A percentile compares a stretch with the other conserved stretches of the same genome.
Conservation (phyloP, 2,113 vertebrate species). For the Muntiacus muntjak region DNA sequence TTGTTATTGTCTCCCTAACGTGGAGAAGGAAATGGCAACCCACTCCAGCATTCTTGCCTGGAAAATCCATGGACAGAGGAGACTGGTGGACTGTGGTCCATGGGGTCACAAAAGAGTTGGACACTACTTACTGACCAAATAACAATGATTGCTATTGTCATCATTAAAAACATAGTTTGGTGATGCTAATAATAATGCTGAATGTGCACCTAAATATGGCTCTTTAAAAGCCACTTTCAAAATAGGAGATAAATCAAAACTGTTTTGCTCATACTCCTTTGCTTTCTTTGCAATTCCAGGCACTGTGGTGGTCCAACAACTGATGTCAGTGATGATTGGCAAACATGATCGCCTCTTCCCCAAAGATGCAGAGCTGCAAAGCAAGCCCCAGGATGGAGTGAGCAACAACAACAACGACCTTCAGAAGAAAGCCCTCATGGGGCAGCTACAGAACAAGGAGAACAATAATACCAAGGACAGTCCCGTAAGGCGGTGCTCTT, state of each 20-base stretch:
- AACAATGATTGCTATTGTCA: background rate
- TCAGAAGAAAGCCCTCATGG: constrained; percentile 76
- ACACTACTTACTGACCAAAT: background rate
- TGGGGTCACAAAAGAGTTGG: background rate
- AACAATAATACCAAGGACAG: constrained; percentile 88
- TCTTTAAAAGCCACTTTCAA: background rate
- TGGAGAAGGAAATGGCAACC: background rate
- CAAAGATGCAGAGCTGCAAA: constrained; percentile 81
- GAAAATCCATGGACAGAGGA: background rate
- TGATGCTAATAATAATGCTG: background rate
- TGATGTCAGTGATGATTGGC: constrained; percentile 97
- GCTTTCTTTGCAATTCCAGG: constrained; percentile 79
- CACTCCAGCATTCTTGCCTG: background rate
- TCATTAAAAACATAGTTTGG: background rate
- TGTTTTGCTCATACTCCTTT: background rate
- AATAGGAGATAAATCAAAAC: background rate
- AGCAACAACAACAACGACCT: constrained; percentile 91
- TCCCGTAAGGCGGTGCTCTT: constrained; percentile 85
- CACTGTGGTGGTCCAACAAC: constrained; percentile 94
- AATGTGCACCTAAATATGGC: background rate
- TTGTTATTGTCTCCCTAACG: background rate
- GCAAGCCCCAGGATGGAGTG: constrained; percentile 76
- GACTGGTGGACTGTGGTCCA: background rate
- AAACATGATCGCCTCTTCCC: constrained; percentile 91
- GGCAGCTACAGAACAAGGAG: constrained; percentile 89